These are phyloP conservation scores for Drosophila pandora DNA, from an alignment of 1,140 invertebrate genomes.

Conservation along the genomic window DNA sequence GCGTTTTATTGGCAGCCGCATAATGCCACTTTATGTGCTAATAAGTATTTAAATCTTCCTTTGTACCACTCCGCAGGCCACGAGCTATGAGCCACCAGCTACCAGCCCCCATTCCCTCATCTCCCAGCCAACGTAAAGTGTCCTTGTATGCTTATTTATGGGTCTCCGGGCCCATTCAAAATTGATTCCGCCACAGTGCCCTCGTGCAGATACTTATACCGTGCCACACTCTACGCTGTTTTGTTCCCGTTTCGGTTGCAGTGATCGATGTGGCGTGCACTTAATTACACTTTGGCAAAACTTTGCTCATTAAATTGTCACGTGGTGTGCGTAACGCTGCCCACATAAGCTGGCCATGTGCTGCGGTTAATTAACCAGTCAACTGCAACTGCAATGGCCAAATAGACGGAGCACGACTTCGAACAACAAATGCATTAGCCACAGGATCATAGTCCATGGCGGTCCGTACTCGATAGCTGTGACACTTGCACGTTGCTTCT, in stretches of 20 bases:
- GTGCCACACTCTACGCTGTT: background rate
- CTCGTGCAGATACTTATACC: background rate
- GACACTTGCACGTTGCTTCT: background rate
- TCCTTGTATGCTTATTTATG: slow-evolving; percentile 28
- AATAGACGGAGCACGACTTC: background rate
- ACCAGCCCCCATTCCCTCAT: background rate
- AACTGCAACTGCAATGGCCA: slow-evolving; percentile 32
- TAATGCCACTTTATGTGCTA: slow-evolving; percentile 69
- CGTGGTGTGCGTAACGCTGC: slow-evolving; percentile 47
- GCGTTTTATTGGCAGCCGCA: slow-evolving; percentile 57
- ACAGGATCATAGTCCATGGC: slow-evolving; percentile 39
- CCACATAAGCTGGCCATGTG: slow-evolving; percentile 40
- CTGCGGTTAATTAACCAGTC: slow-evolving; percentile 62
- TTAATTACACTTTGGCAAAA: slow-evolving; percentile 67
- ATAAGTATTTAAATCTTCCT: slow-evolving; percentile 60
- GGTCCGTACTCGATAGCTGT: background rate
- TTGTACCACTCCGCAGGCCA: slow-evolving; percentile 11
- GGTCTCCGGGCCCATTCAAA: slow-evolving; percentile 11
- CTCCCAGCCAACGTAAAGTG: background rate
- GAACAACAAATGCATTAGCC: slow-evolving; percentile 5
- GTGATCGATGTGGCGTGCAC: slow-evolving; percentile 50
- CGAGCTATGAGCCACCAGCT: background rate
- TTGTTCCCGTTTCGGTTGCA: slow-evolving; percentile 10
- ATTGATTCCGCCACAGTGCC: slow-evolving; percentile 23
- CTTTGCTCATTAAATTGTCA: slow-evolving; percentile 77